A percentile compares a stretch with the other conserved stretches of the same genome.
phyloP scores from a whole-genome alignment of 2,113 vertebrate genomes.

The Hypanus sabinus region DNA sequence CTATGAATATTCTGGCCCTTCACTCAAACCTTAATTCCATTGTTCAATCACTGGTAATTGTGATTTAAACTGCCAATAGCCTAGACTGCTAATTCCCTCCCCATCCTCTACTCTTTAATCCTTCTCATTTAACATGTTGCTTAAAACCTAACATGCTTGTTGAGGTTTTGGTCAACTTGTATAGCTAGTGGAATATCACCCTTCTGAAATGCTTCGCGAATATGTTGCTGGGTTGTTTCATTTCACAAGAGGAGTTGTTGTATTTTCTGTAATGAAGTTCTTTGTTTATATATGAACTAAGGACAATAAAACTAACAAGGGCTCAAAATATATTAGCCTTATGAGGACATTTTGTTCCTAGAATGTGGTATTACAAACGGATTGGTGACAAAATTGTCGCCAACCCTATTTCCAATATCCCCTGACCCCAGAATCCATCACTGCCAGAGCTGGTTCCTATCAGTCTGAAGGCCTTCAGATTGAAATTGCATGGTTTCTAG shows the following conservation, averaged over 20 bases:
- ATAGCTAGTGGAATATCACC: not conserved
- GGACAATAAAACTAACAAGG: not conserved
- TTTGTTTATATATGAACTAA: not conserved
- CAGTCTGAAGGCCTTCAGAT: no score
- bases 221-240: not conserved
- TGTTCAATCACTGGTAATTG: not conserved
- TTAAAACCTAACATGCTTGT: not conserved
- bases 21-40: not conserved
- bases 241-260: not conserved
- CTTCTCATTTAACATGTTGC: no score
- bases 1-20: not conserved
- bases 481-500: no score
- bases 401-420: no score
- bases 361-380: not conserved
- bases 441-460: no score
- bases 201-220: not conserved
- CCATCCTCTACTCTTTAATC: not conserved
- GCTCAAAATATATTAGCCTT: not conserved
- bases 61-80: not conserved
- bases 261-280: not conserved
- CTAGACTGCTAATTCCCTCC: not conserved
- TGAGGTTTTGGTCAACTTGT: not conserved
- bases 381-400: no score
- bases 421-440: no score
- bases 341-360: not conserved